These are phyloP conservation scores for Caenorhabditis panamensis DNA, from an alignment of 2,888 invertebrate species.

Conservation along the genomic window DNA sequence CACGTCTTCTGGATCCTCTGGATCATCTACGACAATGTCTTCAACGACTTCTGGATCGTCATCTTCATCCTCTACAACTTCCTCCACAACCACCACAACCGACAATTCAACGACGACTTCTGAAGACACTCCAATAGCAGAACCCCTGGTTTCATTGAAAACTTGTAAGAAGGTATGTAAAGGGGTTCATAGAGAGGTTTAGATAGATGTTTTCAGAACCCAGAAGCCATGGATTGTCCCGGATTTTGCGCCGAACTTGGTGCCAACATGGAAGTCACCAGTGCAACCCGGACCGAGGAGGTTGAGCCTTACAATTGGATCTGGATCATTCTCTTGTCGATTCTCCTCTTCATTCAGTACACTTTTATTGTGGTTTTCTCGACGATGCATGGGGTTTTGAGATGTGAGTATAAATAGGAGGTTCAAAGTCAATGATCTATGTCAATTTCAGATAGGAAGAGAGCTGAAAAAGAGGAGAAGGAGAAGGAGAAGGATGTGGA, in stretches of 20 bases:
- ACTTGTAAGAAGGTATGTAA: background rate
- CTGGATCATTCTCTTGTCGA: background rate
- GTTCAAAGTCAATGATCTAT: too few relatives aligned
- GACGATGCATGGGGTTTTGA: background rate
- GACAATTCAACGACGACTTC: background rate
- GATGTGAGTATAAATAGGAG: background rate
- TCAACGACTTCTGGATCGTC: background rate
- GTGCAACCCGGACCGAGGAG: too few relatives aligned
- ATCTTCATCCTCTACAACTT: background rate
- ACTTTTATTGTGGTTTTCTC: background rate
- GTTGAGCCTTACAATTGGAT: slow-evolving; percentile 1
- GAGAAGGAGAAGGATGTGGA: background rate
- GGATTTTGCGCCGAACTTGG: background rate
- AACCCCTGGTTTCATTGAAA: background rate
- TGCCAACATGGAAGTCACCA: background rate
- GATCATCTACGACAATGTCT: too few relatives aligned
- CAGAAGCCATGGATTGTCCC: background rate
- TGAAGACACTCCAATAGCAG: background rate
- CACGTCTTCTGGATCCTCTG: background rate
- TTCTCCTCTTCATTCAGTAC: slow-evolving; percentile 1
- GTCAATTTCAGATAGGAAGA: too few relatives aligned
- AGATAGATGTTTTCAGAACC: background rate
- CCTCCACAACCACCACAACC: background rate
- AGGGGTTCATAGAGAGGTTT: too few relatives aligned
- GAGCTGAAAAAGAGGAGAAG: background rate